Evolutionary conservation across 2,797 vertebrate species (phyloP).

Genomic region (Parotocinclus haroldoi): DNA sequence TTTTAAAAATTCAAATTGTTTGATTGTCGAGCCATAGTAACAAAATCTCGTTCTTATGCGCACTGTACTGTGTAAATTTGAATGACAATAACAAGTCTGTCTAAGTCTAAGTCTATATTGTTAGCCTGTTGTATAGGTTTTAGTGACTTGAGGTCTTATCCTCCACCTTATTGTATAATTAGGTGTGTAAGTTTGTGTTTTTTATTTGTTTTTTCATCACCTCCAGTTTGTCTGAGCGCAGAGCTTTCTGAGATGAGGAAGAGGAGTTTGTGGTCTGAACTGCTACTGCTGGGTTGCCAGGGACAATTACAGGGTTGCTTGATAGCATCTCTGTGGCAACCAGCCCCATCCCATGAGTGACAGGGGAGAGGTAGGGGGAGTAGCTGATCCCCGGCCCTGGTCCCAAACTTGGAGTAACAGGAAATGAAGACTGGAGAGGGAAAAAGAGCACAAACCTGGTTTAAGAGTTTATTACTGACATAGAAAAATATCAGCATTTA

Average conservation of each 20-base stretch:
- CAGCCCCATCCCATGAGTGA: constrained; percentile 92
- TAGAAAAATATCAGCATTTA: constrained; percentile 1
- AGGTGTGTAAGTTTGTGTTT: no score
- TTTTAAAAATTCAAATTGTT: no score
- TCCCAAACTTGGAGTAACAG: constrained; percentile 86
- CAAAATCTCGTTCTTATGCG: no score
- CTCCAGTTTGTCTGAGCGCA: constrained; percentile 97
- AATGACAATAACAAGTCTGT: no score
- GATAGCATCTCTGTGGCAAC: constrained; percentile 92
- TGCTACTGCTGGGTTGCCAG: constrained; percentile 85
- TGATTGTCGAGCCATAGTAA: no score
- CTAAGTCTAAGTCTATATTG: no score
- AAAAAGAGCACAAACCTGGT: background rate
- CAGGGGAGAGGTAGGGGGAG: constrained; percentile 87
- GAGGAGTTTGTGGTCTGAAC: constrained; percentile 74
- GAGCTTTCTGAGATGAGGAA: constrained; percentile 91
- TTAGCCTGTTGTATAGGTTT: no score
- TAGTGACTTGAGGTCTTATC: no score
- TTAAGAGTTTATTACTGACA: background rate
- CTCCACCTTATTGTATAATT: no score
- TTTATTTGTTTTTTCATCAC: constrained; percentile 64
- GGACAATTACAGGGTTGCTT: constrained; percentile 82
- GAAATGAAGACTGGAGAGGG: constrained; percentile 76
- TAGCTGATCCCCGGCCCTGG: constrained; percentile 89
- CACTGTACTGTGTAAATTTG: no score